Base-by-base conservation (phyloP, 2,797 vertebrate genomes). In the Rhinoraja longicauda region DNA sequence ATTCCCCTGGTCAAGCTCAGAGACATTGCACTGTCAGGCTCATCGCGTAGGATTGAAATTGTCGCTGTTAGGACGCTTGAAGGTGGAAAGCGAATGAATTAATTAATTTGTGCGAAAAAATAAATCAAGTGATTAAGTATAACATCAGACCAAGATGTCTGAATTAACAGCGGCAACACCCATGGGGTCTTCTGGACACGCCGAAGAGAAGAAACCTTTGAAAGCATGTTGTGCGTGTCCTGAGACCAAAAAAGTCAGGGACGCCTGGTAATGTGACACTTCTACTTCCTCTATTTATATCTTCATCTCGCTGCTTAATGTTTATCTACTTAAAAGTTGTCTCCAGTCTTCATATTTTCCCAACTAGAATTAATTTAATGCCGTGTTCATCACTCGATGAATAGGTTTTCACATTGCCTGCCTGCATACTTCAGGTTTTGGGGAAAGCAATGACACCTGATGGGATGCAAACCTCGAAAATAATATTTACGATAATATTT, bases 221-320 rank as follows among this genome's bases (percentile, higher is more conserved):
- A 99, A 97, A 93, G 95, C 98, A 0, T 99, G 99, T 95, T 99
- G 99, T 64, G 98, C 99, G 67, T 99, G 98, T 94, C 98, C 98
- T 0, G 98, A 99, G 94, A 99, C 98, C 0, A 99, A 99, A 96
- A 98, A 97, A 95, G 97, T 97, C 94, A 95, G 98, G 93, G 98
- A 99, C 94, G 95, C 96, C n/a, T 99, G 98, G 98, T 99, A 94
- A 96, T 86, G 21, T 10, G n/a, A 67, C 62, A 67, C 84, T 36
- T 88, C 32, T 67, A 32, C 1, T 84, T 32, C 7, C 84, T 88
- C 84, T 86, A 86, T 86, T 86, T 62, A 86, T 81, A 81, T 53
- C 36, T 45, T 39, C 24, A 12, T 36, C 32, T 67, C 15, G n/a
- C 29, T 24, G n/a, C 7, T 32, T 26, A 62, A 12, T 59, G 53